Conservation (phyloP, 2,113 vertebrate species). For the Laticauda colubrina region DNA sequence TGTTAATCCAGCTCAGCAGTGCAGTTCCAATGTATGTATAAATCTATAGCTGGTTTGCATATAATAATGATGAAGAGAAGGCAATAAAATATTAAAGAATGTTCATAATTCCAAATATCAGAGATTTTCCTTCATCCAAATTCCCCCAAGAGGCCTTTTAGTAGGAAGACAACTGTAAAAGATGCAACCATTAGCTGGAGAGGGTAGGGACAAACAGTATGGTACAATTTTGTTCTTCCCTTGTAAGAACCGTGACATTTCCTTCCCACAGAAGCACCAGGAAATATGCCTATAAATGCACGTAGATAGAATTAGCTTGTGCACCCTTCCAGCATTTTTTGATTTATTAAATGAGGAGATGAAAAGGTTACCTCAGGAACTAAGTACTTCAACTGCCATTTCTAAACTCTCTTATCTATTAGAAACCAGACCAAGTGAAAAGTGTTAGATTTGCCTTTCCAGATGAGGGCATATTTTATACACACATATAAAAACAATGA, state of each 20-base stretch:
- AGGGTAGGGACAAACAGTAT: neutral
- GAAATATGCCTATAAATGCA: constrained; percentile 8
- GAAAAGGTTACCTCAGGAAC: constrained; percentile 29
- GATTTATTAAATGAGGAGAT: constrained; percentile 19
- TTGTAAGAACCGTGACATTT: neutral
- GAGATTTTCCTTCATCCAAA: neutral
- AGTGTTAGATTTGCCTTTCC: constrained; percentile 42
- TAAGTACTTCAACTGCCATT: constrained; percentile 23
- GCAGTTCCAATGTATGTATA: neutral
- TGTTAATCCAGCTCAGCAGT: neutral
- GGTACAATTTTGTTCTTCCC: too few relatives aligned
- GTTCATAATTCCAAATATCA: neutral
- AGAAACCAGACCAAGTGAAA: constrained; percentile 26
- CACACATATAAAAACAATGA: neutral
- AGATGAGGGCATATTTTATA: neutral
- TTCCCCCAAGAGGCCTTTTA: neutral
- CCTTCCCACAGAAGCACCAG: neutral
- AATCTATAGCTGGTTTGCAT: neutral
- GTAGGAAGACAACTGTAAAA: neutral
- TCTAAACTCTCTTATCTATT: constrained; percentile 18
- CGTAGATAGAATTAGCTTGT: constrained; percentile 23
- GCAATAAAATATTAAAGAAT: neutral
- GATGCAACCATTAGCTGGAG: neutral
- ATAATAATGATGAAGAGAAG: neutral
- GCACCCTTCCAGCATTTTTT: constrained; percentile 1